phyloP scores from a whole-genome alignment of 2,888 invertebrate genomes.

The Plutella xylostella region DNA sequence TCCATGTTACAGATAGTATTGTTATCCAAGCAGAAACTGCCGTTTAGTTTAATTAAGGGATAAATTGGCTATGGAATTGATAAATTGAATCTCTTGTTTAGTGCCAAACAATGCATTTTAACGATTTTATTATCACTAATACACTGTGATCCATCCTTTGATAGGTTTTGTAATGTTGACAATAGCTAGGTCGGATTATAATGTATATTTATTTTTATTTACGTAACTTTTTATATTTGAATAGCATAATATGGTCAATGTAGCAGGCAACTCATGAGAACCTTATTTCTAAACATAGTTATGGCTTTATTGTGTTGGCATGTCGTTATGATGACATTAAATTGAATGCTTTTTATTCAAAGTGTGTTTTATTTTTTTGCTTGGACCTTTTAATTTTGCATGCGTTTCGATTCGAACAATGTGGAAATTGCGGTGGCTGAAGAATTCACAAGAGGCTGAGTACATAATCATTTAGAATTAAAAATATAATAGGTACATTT shows the following conservation, averaged over 20 bases:
- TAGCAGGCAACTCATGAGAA: conserved; percentile 40
- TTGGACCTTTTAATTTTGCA: conserved; percentile 42
- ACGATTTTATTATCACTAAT: conserved; percentile 23
- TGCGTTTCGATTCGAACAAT: conserved; percentile 33
- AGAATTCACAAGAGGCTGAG: conserved; percentile 40
- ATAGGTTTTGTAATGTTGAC: conserved; percentile 24
- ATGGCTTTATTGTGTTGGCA: conserved; percentile 60
- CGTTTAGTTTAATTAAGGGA: background rate
- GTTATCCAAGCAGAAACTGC: background rate
- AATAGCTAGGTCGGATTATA: conserved; percentile 40
- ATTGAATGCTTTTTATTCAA: conserved; percentile 56
- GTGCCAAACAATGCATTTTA: conserved; percentile 57
- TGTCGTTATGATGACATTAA: conserved; percentile 62
- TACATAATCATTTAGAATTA: too few relatives aligned
- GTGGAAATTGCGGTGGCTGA: conserved; percentile 54
- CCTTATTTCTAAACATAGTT: conserved; percentile 39
- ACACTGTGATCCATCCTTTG: conserved; percentile 15
- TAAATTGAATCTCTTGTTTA: conserved; percentile 44
- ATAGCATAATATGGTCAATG: conserved; percentile 45
- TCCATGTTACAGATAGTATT: conserved; percentile 24
- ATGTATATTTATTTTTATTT: conserved; percentile 45
- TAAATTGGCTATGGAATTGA: conserved; percentile 20
- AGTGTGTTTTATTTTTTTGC: conserved; percentile 42
- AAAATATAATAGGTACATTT: background rate
- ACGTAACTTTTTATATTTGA: conserved; percentile 59